Conservation (phyloP, 2,113 vertebrate species). For the Theristicus caerulescens region DNA sequence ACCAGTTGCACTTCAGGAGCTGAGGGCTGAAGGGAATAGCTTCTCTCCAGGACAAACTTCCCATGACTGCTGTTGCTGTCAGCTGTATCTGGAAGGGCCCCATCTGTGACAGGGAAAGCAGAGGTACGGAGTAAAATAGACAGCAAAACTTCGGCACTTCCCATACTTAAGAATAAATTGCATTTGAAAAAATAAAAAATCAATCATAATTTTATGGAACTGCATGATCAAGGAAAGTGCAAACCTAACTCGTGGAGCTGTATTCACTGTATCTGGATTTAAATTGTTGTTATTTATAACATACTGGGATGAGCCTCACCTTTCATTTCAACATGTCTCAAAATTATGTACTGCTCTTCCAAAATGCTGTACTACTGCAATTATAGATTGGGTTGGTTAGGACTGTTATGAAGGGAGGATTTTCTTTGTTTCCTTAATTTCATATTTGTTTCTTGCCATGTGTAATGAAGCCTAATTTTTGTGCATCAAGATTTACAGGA, state of each 20-base stretch:
- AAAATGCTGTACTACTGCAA: neutral
- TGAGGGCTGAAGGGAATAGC: neutral
- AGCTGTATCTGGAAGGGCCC: neutral
- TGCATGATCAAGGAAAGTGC: neutral
- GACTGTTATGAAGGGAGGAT: neutral
- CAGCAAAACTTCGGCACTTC: neutral
- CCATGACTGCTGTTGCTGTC: fast-evolving
- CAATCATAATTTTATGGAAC: neutral
- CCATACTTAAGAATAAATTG: neutral
- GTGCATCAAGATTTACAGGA: neutral
- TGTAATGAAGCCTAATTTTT: neutral
- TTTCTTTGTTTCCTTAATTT: neutral
- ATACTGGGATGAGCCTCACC: neutral
- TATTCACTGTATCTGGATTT: neutral
- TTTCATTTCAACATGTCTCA: neutral
- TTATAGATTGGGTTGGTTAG: neutral
- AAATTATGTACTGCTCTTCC: neutral
- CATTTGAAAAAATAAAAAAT: neutral
- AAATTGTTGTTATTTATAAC: neutral
- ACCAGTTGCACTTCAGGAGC: fast-evolving
- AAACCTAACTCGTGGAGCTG: neutral
- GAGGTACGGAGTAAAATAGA: neutral
- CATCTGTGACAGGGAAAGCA: no score
- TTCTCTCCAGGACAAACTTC: neutral
- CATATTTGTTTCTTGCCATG: neutral